Conservation (phyloP, 2,888 invertebrate genomes). For the Lasioglossum pauxillum region DNA sequence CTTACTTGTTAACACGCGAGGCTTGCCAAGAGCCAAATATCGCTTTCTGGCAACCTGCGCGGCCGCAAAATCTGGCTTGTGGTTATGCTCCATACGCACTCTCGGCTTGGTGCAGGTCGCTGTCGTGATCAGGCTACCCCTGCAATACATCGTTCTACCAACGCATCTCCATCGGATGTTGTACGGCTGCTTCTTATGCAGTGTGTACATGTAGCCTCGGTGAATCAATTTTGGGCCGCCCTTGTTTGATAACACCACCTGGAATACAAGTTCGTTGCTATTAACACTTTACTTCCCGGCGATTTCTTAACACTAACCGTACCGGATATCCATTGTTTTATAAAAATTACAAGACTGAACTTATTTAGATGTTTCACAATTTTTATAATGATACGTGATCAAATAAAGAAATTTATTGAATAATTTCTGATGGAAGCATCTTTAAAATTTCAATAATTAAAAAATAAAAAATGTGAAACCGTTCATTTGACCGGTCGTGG, state of each 20-base stretch:
- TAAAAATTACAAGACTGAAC: no score
- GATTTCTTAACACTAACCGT: no score
- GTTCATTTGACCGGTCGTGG: no score
- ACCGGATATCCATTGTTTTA: no score
- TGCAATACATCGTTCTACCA: slow-evolving; percentile 83
- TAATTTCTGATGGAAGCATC: no score
- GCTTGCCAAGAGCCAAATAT: slow-evolving; percentile 75
- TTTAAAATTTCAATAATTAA: no score
- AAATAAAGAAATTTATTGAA: no score
- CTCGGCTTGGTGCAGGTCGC: slow-evolving; percentile 81
- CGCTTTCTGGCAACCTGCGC: slow-evolving; percentile 82
- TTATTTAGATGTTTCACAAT: no score
- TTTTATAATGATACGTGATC: no score
- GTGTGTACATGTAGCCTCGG: slow-evolving; percentile 85
- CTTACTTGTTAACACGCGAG: slow-evolving; percentile 68
- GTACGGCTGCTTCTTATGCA: slow-evolving; percentile 84
- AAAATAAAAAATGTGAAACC: no score
- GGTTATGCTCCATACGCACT: slow-evolving; percentile 84
- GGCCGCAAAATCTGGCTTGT: slow-evolving; percentile 83
- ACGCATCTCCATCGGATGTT: slow-evolving; percentile 85
- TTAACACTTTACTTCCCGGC: background rate
- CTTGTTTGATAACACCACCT: slow-evolving; percentile 84
- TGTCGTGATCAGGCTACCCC: slow-evolving; percentile 84
- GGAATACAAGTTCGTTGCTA: slow-evolving; percentile 25
- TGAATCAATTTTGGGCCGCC: slow-evolving; percentile 85